phyloP scores from a whole-genome alignment of 2,888 invertebrate genomes.

The Lacanobia wlatinum region DNA sequence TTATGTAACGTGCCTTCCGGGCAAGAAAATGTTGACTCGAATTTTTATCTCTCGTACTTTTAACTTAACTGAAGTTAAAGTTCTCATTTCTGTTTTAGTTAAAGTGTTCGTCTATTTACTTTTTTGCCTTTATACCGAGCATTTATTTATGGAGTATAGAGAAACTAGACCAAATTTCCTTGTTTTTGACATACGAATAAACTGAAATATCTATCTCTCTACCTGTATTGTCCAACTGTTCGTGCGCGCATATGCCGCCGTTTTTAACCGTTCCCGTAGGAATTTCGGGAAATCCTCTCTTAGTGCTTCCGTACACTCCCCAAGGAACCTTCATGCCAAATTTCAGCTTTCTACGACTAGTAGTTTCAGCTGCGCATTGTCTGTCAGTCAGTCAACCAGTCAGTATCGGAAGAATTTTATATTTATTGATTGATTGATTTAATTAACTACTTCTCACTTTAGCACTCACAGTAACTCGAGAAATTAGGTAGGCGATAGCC shows the following conservation, averaged over 20 bases:
- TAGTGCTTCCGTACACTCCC: too few relatives aligned
- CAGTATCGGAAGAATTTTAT: too few relatives aligned
- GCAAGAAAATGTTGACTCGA: conserved; percentile 48
- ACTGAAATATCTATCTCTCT: not conserved
- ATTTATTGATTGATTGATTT: too few relatives aligned
- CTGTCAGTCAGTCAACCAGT: too few relatives aligned
- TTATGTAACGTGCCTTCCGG: conserved; percentile 49
- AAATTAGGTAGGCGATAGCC: too few relatives aligned
- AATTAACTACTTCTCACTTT: not conserved
- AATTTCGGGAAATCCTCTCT: too few relatives aligned
- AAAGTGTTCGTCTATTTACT: conserved; percentile 48
- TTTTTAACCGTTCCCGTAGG: too few relatives aligned
- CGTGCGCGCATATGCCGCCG: too few relatives aligned
- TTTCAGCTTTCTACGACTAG: too few relatives aligned
- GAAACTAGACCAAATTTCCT: not conserved
- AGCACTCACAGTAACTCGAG: not conserved
- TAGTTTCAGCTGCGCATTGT: too few relatives aligned
- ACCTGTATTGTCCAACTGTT: not conserved
- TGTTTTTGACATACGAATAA: not conserved
- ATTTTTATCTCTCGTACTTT: conserved; percentile 51
- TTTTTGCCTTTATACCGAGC: conserved; percentile 13
- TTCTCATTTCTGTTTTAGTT: conserved; percentile 49
- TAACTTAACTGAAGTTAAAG: conserved; percentile 57
- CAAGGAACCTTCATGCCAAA: too few relatives aligned
- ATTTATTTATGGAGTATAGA: conserved; percentile 9